phyloP scores from a whole-genome alignment of 2,888 invertebrate species.

The Chironomus riparius region DNA sequence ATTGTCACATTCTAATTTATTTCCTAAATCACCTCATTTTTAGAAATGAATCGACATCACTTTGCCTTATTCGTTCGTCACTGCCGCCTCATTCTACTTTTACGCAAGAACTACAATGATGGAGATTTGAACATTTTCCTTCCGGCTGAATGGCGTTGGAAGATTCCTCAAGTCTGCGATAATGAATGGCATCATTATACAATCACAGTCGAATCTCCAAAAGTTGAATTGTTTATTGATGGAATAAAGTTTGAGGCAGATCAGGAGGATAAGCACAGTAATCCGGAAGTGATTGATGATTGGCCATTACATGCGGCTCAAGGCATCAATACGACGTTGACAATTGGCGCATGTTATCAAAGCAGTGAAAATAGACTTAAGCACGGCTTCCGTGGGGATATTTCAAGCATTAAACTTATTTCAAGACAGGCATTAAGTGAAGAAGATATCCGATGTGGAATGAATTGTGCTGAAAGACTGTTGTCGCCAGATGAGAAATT shows the following conservation, averaged over 20 bases:
- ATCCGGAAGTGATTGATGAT: constrained; percentile 97
- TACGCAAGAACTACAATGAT: constrained; percentile 84
- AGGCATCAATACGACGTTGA: constrained; percentile 84
- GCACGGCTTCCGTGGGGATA: constrained; percentile 51
- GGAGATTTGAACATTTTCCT: constrained; percentile 89
- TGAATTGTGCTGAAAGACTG: constrained; percentile 40
- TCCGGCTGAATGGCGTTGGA: constrained; percentile 99
- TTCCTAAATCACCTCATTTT: constrained; percentile 21
- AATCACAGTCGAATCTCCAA: constrained; percentile 84
- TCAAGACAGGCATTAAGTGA: constrained; percentile 34
- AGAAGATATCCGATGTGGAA: constrained; percentile 39
- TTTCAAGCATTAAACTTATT: constrained; percentile 40
- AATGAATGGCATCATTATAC: constrained; percentile 99
- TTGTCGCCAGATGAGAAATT: constrained; percentile 56
- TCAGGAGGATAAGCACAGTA: constrained; percentile 51
- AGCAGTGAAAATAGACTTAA: constrained; percentile 85
- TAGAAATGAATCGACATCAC: constrained; percentile 98
- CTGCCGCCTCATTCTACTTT: constrained; percentile 86
- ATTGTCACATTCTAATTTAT: not conserved
- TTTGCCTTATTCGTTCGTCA: constrained; percentile 95
- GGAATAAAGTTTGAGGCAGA: constrained; percentile 50
- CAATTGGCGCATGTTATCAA: constrained; percentile 98
- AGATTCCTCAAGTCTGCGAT: constrained; percentile 90
- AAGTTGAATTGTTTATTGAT: constrained; percentile 80
- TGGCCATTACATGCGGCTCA: constrained; percentile 97